These are phyloP conservation scores for Stomatorhinus ivindoensis DNA, from an alignment of 2,113 vertebrate species.

Conservation along the genomic window DNA sequence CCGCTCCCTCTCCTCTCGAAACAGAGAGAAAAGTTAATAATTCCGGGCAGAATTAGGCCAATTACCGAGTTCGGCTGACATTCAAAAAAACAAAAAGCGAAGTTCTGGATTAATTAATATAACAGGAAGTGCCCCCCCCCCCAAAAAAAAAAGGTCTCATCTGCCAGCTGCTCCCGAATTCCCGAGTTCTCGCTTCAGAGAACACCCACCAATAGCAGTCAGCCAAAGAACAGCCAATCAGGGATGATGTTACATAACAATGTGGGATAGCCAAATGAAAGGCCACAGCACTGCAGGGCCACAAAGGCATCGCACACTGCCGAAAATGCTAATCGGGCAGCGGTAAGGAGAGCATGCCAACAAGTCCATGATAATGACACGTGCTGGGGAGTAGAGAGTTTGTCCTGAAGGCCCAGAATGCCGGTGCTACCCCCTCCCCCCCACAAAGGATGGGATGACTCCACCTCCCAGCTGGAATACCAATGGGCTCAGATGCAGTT, in stretches of 20 bases:
- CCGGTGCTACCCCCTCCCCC: no score
- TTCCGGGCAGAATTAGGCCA: not conserved
- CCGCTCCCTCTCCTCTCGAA: not conserved
- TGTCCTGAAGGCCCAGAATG: not conserved
- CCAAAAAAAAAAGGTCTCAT: not conserved
- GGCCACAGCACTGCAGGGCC: not conserved
- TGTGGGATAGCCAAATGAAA: not conserved
- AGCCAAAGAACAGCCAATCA: not conserved
- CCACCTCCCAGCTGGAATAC: not conserved
- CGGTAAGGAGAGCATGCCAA: not conserved
- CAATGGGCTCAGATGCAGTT: not conserved
- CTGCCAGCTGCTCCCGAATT: not conserved
- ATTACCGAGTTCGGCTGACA: not conserved
- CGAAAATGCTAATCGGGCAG: not conserved
- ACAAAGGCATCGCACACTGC: not conserved
- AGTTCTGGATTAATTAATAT: not conserved
- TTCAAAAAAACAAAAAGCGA: not conserved
- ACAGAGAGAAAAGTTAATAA: not conserved
- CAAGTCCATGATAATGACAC: not conserved
- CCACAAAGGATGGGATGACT: not conserved
- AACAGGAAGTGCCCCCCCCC: not conserved
- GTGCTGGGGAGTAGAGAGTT: not conserved
- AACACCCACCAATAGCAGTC: not conserved
- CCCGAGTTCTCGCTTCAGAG: not conserved
- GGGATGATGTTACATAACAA: not conserved